Percentiles rank a stretch among this genome's conserved stretches.
phyloP scores from a whole-genome alignment of 1,140 invertebrate genomes.

The Cyclina sinensis region DNA sequence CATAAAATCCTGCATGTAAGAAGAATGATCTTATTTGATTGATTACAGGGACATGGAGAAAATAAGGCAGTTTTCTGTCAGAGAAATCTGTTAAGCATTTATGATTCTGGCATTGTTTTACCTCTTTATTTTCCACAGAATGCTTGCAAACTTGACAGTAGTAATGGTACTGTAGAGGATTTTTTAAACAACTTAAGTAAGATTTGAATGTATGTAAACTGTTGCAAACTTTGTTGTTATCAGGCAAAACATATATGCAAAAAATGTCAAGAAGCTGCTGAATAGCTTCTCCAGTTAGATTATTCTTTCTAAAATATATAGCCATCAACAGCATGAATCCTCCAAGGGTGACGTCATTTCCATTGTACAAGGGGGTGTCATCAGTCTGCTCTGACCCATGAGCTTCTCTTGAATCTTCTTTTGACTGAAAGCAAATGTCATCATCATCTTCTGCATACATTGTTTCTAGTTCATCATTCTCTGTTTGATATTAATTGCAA shows the following conservation, averaged over 20 bases:
- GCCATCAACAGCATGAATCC: no score
- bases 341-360: no score
- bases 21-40: not conserved
- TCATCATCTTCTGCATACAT: no score
- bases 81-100: not conserved
- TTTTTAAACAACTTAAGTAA: not conserved
- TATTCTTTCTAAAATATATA: no score
- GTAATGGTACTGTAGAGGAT: not conserved
- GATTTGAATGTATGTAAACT: not conserved
- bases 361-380: no score
- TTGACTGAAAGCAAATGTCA: no score
- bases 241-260: no score
- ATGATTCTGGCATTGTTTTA: not conserved
- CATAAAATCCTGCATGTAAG: constrained; percentile 4
- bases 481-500: no score
- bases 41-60: not conserved
- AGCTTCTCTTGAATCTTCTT: no score
- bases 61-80: not conserved
- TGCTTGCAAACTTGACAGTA: not conserved
- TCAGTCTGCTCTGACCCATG: no score
- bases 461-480: no score
- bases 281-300: not conserved
- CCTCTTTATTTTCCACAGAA: not conserved
- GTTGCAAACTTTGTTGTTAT: no score
- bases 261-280: not conserved